A percentile compares a stretch with the other conserved stretches of the same genome.
Evolutionary conservation across 1,140 invertebrate species (phyloP).

Genomic region (Scylla paramamosain): DNA sequence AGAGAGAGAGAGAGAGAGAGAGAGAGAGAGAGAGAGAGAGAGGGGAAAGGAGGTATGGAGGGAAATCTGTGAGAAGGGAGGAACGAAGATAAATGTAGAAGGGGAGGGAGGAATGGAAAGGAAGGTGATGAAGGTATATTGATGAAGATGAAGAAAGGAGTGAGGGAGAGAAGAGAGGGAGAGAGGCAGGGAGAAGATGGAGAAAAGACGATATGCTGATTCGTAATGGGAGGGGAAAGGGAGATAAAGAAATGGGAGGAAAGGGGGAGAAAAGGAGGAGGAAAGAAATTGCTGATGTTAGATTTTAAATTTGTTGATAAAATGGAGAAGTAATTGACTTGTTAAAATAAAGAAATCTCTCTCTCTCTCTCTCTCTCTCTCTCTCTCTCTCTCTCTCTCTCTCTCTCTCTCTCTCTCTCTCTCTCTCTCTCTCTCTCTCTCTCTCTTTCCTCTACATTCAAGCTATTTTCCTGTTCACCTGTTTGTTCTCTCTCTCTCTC

Average conservation of each 20-base stretch:
- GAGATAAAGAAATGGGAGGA: background rate
- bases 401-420: slow-evolving; percentile 21
- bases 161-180: background rate
- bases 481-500: background rate
- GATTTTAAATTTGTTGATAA: background rate
- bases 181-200: background rate
- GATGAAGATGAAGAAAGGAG: background rate
- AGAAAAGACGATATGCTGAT: background rate
- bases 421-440: slow-evolving; percentile 21
- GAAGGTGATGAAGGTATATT: background rate
- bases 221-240: background rate
- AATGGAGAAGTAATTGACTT: background rate
- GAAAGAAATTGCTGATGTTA: background rate
- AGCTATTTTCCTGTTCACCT: no score
- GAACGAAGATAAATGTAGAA: background rate
- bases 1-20: background rate
- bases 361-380: slow-evolving; percentile 41
- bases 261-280: background rate
- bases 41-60: background rate
- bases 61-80: background rate
- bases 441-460: no score
- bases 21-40: no score
- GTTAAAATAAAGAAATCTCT: background rate
- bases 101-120: background rate
- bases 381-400: slow-evolving; percentile 42